Evolutionary conservation across 2,113 vertebrate species (phyloP).

Genomic region (Xerus inauris): DNA sequence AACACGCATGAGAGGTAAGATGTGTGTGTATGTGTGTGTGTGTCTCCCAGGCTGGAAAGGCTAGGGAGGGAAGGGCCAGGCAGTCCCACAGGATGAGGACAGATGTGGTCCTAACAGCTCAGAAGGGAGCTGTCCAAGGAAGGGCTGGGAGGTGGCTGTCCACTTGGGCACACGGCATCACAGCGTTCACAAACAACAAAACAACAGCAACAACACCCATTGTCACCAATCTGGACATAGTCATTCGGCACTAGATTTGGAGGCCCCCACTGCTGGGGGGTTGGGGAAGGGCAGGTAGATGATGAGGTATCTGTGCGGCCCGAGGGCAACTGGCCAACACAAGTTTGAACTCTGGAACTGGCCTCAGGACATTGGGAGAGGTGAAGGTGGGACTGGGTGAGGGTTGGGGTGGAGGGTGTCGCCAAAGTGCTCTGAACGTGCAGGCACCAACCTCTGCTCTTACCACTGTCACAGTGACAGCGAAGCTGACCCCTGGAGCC

Average conservation of each 20-base stretch:
- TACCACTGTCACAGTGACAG: background rate
- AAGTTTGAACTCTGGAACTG: constrained; percentile 42
- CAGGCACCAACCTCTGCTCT: background rate
- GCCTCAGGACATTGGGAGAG: constrained; percentile 42
- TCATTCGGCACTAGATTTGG: constrained; percentile 79
- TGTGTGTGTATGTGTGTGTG: constrained; percentile 35
- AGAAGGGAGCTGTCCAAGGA: constrained; percentile 52
- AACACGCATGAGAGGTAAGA: constrained; percentile 83
- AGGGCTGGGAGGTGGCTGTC: constrained; percentile 68
- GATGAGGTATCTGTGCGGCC: constrained; percentile 83
- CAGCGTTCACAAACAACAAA: constrained; percentile 77
- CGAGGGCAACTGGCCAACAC: constrained; percentile 43
- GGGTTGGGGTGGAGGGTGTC: background rate
- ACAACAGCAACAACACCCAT: constrained; percentile 79
- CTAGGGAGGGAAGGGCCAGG: constrained; percentile 70
- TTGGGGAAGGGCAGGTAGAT: background rate
- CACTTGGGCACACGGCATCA: constrained; percentile 71
- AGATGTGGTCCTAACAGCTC: constrained; percentile 66
- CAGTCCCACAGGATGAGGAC: constrained; percentile 73
- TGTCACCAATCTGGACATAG: constrained; percentile 80
- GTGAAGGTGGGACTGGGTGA: background rate
- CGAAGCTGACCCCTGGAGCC: background rate
- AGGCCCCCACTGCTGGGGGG: constrained; percentile 50
- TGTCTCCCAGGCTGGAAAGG: constrained; percentile 77
- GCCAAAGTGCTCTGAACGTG: background rate